Conservation (phyloP, 2,888 invertebrate species). For the Gastracanthus pulcherrimus region DNA sequence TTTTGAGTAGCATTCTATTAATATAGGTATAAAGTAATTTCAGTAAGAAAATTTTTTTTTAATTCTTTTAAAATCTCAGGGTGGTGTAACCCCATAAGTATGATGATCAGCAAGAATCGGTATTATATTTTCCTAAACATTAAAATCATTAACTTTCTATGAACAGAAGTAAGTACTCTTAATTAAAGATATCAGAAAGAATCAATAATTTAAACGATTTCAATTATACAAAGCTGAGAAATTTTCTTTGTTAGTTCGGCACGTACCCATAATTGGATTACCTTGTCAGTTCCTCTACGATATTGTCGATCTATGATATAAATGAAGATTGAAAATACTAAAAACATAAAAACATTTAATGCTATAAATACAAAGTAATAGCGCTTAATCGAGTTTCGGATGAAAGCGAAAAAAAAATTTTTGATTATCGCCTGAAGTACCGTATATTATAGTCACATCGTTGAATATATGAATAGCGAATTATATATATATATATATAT, state of each 20-base stretch:
- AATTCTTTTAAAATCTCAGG: no score
- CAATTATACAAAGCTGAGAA: no score
- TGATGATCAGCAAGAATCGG: no score
- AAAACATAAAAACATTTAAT: not conserved
- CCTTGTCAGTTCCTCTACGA: not conserved
- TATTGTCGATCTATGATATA: not conserved
- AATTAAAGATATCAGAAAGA: no score
- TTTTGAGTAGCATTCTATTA: no score
- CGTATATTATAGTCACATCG: conserved; percentile 51
- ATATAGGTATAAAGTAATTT: no score
- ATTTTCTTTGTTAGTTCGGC: not conserved
- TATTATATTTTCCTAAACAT: no score
- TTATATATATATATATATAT: not conserved
- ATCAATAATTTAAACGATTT: no score
- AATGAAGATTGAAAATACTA: not conserved
- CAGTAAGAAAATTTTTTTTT: no score
- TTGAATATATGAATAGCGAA: conserved; percentile 36
- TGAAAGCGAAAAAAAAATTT: conserved; percentile 39
- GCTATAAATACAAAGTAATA: conserved; percentile 7
- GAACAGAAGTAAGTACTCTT: no score
- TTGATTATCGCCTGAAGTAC: conserved; percentile 36
- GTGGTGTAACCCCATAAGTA: no score
- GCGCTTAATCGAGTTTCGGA: conserved; percentile 38
- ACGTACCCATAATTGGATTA: not conserved
- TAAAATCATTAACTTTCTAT: no score